These are phyloP conservation scores for Crambe crambe DNA, from an alignment of 37 sponge, comb jelly and placozoan species.

Conservation along the genomic window DNA sequence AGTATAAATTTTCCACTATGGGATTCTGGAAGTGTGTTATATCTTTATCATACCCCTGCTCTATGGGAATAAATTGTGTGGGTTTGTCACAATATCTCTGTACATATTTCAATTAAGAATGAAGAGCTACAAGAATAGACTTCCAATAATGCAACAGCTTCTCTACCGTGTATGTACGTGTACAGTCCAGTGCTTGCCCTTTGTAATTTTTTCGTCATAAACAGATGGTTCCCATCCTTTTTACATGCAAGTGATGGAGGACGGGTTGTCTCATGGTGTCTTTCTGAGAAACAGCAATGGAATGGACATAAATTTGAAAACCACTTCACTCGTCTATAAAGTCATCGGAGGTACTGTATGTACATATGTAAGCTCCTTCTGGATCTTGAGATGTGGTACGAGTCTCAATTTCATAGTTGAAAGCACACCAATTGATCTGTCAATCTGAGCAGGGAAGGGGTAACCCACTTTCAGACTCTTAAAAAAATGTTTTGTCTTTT, in stretches of 20 bases:
- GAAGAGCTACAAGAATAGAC: neutral
- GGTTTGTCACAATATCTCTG: no score
- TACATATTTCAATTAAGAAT: no score
- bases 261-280: constrained; percentile 80
- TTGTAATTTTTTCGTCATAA: neutral
- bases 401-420: no score
- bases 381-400: neutral
- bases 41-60: no score
- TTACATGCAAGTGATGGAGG: constrained; percentile 69
- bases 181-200: constrained; percentile 17
- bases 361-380: constrained; percentile 14
- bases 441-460: no score
- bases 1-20: no score
- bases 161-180: constrained; percentile 41
- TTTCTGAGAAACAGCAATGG: constrained; percentile 93
- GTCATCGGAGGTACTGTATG: constrained; percentile 54
- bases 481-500: no score
- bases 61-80: no score
- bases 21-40: no score
- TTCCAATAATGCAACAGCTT: no score
- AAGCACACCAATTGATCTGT: no score
- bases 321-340: constrained; percentile 38
- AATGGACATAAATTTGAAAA: constrained; percentile 56
- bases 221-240: constrained; percentile 91
- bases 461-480: no score